These are phyloP conservation scores for Lepidonotus clava DNA, from an alignment of 2,888 invertebrate genomes.

Conservation along the genomic window DNA sequence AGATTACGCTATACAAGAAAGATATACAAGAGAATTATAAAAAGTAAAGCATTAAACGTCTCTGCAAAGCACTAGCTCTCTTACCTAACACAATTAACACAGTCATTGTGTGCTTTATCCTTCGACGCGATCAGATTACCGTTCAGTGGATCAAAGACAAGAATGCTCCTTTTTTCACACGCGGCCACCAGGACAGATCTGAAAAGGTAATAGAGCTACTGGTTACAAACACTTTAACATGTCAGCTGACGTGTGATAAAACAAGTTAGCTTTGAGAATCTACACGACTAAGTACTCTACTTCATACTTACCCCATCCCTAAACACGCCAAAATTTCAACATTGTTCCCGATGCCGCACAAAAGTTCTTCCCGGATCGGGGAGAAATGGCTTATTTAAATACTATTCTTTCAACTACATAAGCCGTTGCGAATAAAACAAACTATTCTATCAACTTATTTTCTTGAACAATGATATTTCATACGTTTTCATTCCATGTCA, in stretches of 20 bases:
- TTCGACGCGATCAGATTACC: slow-evolving; percentile 88
- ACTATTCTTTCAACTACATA: too few relatives aligned
- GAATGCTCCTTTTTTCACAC: slow-evolving; percentile 92
- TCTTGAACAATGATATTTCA: too few relatives aligned
- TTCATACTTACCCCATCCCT: too few relatives aligned
- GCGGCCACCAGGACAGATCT: slow-evolving; percentile 93
- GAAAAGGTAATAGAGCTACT: too few relatives aligned
- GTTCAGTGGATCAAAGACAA: slow-evolving; percentile 92
- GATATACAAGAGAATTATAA: too few relatives aligned
- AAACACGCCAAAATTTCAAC: background rate
- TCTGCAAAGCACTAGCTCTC: slow-evolving; percentile 69
- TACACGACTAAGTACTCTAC: background rate
- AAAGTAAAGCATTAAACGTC: too few relatives aligned
- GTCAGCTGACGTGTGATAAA: background rate
- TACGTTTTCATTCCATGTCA: too few relatives aligned
- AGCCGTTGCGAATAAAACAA: too few relatives aligned
- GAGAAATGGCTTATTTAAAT: too few relatives aligned
- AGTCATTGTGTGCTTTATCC: slow-evolving; percentile 91
- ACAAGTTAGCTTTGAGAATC: background rate
- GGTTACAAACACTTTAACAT: background rate
- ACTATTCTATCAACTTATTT: too few relatives aligned
- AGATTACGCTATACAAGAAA: too few relatives aligned
- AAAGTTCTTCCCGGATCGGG: too few relatives aligned
- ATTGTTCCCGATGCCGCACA: background rate
- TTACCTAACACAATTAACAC: slow-evolving; percentile 96